These are phyloP conservation scores for Graphium colonna DNA, from an alignment of 2,888 invertebrate species.

Conservation along the genomic window DNA sequence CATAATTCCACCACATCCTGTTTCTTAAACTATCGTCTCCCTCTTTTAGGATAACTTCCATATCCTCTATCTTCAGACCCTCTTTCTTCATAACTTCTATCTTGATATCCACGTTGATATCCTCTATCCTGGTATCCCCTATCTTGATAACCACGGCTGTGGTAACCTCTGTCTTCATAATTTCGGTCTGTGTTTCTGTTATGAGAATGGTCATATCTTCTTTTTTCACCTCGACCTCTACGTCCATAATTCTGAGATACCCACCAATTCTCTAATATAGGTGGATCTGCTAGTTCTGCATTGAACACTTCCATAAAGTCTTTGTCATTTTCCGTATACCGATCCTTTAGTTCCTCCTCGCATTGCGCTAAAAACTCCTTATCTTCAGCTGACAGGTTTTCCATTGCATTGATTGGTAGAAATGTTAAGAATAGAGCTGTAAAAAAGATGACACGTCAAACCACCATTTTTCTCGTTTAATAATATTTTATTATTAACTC, in stretches of 20 bases:
- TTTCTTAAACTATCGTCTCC: neutral
- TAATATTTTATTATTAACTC: no score
- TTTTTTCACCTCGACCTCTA: conserved; percentile 54
- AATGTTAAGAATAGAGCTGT: conserved; percentile 35
- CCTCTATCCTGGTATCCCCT: conserved; percentile 32
- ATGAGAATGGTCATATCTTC: conserved; percentile 41
- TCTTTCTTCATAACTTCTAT: conserved; percentile 18
- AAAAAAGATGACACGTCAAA: conserved; percentile 31
- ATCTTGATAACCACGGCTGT: conserved; percentile 30
- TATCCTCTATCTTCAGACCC: conserved; percentile 1
- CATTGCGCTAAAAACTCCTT: conserved; percentile 80
- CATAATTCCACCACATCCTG: no score
- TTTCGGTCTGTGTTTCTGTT: conserved; percentile 35
- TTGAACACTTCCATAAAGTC: conserved; percentile 78
- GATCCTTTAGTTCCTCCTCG: conserved; percentile 81
- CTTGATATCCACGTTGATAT: conserved; percentile 15
- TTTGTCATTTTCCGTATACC: conserved; percentile 82
- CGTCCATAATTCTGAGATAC: conserved; percentile 44
- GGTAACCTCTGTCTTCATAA: conserved; percentile 32
- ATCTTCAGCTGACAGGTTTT: conserved; percentile 75
- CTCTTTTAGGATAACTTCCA: neutral
- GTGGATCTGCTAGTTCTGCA: conserved; percentile 68
- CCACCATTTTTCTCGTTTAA: no score
- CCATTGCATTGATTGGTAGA: conserved; percentile 41
- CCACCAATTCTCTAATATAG: conserved; percentile 81